Evolutionary conservation across 1,140 invertebrate genomes (phyloP).

Genomic region (Cotesia glomerata): DNA sequence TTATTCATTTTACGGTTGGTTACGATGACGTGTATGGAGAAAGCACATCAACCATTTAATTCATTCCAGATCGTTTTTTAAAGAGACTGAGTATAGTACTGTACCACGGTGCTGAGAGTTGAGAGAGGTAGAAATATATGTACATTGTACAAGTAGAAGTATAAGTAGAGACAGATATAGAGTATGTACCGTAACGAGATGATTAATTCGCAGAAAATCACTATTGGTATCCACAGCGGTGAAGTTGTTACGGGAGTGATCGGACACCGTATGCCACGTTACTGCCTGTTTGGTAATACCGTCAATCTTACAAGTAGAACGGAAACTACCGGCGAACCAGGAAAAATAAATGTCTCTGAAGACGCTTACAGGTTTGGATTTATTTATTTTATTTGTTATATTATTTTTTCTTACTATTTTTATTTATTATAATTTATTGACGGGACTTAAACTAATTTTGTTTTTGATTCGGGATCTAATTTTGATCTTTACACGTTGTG

Average conservation of each 20-base stretch:
- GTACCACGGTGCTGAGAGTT: too few species aligned
- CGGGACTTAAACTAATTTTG: too few species aligned
- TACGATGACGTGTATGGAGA: background rate
- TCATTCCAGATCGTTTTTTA: too few species aligned
- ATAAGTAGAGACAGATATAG: too few species aligned
- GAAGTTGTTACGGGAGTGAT: constrained; percentile 97
- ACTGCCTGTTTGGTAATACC: constrained; percentile 96
- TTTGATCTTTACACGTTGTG: too few species aligned
- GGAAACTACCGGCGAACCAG: constrained; percentile 91
- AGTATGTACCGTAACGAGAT: constrained; percentile 15
- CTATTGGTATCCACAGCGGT: constrained; percentile 94
- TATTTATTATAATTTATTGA: background rate
- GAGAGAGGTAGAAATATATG: too few species aligned
- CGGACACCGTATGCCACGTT: constrained; percentile 95
- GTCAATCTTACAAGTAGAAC: constrained; percentile 95
- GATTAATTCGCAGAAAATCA: constrained; percentile 77
- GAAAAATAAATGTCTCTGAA: constrained; percentile 93
- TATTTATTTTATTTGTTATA: constrained; percentile 11
- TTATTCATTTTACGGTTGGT: background rate
- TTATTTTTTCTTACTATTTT: background rate
- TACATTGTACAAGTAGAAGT: too few species aligned
- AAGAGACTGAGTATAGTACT: too few species aligned
- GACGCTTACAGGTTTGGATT: constrained; percentile 84
- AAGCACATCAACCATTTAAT: background rate
- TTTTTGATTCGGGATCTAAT: too few species aligned